Conservation (phyloP, 2,113 vertebrate species). For the Kryptolebias marmoratus region DNA sequence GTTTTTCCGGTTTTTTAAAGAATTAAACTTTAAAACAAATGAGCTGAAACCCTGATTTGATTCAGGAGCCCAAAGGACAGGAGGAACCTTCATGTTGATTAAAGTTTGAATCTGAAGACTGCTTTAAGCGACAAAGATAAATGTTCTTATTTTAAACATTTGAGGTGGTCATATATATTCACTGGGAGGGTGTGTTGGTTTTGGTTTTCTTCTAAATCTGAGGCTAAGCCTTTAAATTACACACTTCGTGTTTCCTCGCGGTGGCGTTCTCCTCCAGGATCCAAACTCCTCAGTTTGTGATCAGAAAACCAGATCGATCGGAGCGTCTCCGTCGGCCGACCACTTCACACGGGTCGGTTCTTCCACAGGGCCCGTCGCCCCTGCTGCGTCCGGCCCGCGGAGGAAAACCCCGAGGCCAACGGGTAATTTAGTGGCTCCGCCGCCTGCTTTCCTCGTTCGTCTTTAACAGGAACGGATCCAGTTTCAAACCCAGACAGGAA, state of each 20-base stretch:
- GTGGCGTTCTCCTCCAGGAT: not conserved
- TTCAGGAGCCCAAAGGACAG: no score
- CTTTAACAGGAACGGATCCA: slow-evolving; percentile 16
- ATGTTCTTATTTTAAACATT: not conserved
- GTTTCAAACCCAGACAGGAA: slow-evolving; percentile 1
- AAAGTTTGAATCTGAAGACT: no score
- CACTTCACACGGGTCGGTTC: slow-evolving; percentile 36
- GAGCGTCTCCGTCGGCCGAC: slow-evolving; percentile 32
- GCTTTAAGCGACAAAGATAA: not conserved
- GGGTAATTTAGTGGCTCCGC: slow-evolving; percentile 59
- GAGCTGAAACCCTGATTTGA: no score
- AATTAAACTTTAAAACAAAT: no score
- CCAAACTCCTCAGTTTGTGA: not conserved
- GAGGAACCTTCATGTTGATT: no score
- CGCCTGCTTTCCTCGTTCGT: slow-evolving; percentile 53
- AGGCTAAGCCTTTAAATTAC: slow-evolving; percentile 22
- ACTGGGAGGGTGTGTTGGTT: slow-evolving; percentile 9
- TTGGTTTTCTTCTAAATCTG: slow-evolving; percentile 19
- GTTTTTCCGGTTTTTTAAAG: no score
- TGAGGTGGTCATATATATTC: slow-evolving; percentile 26
- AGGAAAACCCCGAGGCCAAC: slow-evolving; percentile 21
- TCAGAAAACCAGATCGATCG: slow-evolving; percentile 36
- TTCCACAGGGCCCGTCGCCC: slow-evolving; percentile 27
- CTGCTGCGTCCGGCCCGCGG: not conserved
- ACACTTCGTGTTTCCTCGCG: slow-evolving; percentile 3